phyloP scores from a whole-genome alignment of 2,797 vertebrate species.

The Peromyscus eremicus region DNA sequence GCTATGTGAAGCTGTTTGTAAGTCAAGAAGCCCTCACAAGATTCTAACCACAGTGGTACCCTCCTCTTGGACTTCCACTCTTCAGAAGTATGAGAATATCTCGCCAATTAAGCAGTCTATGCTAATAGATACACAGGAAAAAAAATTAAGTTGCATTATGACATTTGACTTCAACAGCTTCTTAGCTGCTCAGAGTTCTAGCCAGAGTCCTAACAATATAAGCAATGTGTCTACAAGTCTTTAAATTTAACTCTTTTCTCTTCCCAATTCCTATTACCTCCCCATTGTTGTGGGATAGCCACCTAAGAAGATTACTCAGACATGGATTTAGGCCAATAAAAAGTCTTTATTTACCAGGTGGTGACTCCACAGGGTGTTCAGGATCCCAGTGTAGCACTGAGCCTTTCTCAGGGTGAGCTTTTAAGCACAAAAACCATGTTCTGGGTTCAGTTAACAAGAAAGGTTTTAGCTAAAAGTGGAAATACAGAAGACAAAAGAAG shows the following conservation, averaged over 20 bases:
- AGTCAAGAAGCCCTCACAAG: not conserved
- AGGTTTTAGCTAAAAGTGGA: not conserved
- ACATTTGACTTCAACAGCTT: not conserved
- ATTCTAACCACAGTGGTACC: not conserved
- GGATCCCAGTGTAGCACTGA: not conserved
- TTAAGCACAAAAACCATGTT: not conserved
- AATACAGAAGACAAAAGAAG: not conserved
- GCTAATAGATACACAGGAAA: not conserved
- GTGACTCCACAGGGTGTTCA: not conserved
- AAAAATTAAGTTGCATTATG: not conserved
- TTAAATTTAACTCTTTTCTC: not conserved
- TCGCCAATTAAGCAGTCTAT: not conserved
- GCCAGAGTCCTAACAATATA: not conserved
- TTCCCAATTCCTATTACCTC: not conserved
- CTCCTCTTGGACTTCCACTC: not conserved
- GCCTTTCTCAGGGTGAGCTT: not conserved
- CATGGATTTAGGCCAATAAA: not conserved
- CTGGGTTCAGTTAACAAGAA: not conserved
- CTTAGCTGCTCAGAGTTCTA: not conserved
- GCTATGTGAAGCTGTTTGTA: not conserved
- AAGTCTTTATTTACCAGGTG: not conserved
- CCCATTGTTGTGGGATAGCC: not conserved
- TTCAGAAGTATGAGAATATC: not conserved
- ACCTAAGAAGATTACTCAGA: not conserved
- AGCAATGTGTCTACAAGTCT: not conserved